A percentile compares a stretch with the other conserved stretches of the same genome.
These are phyloP conservation scores for Rhinoderma darwinii DNA, from an alignment of 2,113 vertebrate species.

Conservation along the genomic window DNA sequence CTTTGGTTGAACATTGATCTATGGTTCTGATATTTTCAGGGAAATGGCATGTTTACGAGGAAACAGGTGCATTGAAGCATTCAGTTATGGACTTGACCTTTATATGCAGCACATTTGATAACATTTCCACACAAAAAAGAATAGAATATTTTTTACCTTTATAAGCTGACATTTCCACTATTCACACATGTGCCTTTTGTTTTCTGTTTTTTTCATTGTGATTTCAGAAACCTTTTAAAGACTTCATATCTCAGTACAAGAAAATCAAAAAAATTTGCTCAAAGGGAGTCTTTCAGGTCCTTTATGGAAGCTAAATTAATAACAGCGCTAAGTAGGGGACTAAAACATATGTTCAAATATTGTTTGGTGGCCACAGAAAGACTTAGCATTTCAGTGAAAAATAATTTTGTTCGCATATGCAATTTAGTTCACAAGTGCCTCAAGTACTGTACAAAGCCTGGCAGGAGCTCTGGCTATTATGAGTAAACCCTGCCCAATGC, in stretches of 20 bases:
- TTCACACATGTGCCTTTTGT: background rate
- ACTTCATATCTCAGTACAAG: background rate
- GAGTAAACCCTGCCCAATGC: no score
- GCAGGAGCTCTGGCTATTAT: no score
- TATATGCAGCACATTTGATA: conserved; percentile 65
- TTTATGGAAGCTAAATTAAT: no score
- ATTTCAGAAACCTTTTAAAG: background rate
- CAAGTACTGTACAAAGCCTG: no score
- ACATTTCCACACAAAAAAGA: conserved; percentile 61
- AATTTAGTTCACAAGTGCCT: no score
- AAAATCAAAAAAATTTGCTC: background rate
- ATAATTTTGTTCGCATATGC: no score
- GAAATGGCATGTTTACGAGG: conserved; percentile 71
- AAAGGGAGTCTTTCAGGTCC: no score
- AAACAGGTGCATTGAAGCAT: conserved; percentile 64
- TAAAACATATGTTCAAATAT: no score
- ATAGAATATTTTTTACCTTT: conserved; percentile 63
- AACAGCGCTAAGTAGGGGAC: no score
- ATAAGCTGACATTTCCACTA: conserved; percentile 48
- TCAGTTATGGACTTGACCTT: conserved; percentile 67
- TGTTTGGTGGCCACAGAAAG: no score
- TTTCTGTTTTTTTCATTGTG: background rate
- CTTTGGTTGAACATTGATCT: conserved; percentile 67
- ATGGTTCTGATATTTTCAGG: conserved; percentile 71
- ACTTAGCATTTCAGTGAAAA: no score